Evolutionary conservation across 2,113 vertebrate genomes (phyloP).

Genomic region (Nesoenas mayeri): DNA sequence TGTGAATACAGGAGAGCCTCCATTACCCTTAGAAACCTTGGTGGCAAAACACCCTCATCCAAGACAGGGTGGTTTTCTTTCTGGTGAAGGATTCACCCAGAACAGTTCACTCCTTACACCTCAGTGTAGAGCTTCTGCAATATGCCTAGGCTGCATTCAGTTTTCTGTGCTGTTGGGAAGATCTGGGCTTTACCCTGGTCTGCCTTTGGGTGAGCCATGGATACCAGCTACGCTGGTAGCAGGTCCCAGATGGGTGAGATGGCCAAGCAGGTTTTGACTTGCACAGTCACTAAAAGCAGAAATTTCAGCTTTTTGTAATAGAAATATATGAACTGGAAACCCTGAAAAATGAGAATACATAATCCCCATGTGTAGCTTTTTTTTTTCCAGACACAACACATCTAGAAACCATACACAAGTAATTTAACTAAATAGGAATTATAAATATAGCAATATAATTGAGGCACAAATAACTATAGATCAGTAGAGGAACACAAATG

Average conservation of each 20-base stretch:
- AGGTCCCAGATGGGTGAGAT: background rate
- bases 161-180: fast-evolving
- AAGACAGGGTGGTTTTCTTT: background rate
- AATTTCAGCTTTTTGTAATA: background rate
- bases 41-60: background rate
- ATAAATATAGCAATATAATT: background rate
- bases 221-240: background rate
- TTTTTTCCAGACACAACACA: no score
- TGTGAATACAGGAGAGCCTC: background rate
- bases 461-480: background rate
- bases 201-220: background rate
- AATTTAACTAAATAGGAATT: background rate
- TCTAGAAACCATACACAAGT: fast-evolving
- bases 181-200: background rate
- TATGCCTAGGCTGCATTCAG: background rate
- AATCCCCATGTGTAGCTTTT: background rate
- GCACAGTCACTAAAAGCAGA: background rate
- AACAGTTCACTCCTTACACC: fast-evolving
- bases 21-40: background rate
- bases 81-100: background rate
- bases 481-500: background rate
- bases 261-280: background rate
- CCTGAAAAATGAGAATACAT: background rate
- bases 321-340: background rate
- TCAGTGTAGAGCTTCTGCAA: background rate